Evolutionary conservation across 2,113 vertebrate genomes (phyloP), one percentile per base, ranked within the genome.

Genomic region (Petromus typicus): DNA sequence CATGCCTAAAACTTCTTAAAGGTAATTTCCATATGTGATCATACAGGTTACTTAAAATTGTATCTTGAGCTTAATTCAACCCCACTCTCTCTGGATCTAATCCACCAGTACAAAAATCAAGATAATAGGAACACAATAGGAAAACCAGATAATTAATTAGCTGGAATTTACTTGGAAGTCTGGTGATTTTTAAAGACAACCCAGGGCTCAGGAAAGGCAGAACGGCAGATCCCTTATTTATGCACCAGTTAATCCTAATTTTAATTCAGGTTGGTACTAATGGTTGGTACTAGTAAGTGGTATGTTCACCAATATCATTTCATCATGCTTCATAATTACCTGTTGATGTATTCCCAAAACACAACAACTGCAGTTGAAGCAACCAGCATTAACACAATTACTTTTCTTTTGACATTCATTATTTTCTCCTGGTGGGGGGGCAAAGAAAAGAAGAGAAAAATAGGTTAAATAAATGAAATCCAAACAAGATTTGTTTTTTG

Each of bases 341-440:
- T 97, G 96, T 94, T 95, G 96, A 97, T 94, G 78, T 97, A 98
- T 66, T 95, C 94, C 94, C 95, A 97, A 92, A 98, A 80, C 67
- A 95, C 89, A n/a, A 98, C 87, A 0, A 97, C 34, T 25, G 97
- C 89, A 73, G 96, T 91, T 1, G 90, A 97, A 63, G 89, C 78
- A 79, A 90, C 54, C 95, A 94, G 92, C 81, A 97, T 96, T n/a
- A 81, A 95, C 76, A 98, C 92, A 82, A 97, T 34, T 30, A 93
- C 45, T 97, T 95, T 98, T 84, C 96, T 94, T 96, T 96, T 96
- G 93, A 95, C 81, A 94, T 95, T 92, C 84, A 96, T 97, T 97
- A 96, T 98, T 97, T 97, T 97, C 93, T 96, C 94, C 96, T 93
- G 43, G 34, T 17, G 78, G 40, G 66, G 18, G 20, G 32, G 11